Conservation (phyloP, 2,888 invertebrate genomes). For the Apodemia hepburni region DNA sequence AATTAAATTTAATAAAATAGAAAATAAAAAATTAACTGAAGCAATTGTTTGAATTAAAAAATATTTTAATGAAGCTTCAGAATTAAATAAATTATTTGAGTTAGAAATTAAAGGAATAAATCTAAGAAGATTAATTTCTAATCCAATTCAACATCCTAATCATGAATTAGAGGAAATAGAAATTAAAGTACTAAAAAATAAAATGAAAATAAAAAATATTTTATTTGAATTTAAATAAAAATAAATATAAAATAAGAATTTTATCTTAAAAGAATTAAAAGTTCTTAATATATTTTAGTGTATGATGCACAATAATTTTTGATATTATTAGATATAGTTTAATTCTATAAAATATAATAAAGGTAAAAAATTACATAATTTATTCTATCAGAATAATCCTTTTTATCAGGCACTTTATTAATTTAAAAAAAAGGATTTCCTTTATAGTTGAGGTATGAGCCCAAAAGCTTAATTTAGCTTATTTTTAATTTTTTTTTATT, state of each 20-base stretch:
- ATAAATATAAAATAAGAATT: slow-evolving; percentile 16
- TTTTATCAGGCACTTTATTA: slow-evolving; percentile 67
- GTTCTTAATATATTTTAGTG: slow-evolving; percentile 72
- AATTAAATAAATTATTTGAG: slow-evolving; percentile 64
- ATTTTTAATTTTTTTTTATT: slow-evolving; percentile 48
- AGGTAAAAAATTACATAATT: slow-evolving; percentile 63
- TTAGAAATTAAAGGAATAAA: slow-evolving; percentile 79
- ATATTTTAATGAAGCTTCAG: slow-evolving; percentile 81
- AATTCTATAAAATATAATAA: slow-evolving; percentile 83
- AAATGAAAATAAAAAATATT: slow-evolving; percentile 72
- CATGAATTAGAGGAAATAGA: slow-evolving; percentile 60
- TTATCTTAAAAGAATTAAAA: slow-evolving; percentile 47
- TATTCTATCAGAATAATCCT: slow-evolving; percentile 72
- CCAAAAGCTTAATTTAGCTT: slow-evolving; percentile 82
- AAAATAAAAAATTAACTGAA: slow-evolving; percentile 76
- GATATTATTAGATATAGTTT: slow-evolving; percentile 81
- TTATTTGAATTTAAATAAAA: slow-evolving; percentile 59
- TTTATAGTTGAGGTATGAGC: slow-evolving; percentile 82
- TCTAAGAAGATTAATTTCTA: slow-evolving; percentile 82
- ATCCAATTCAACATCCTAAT: slow-evolving; percentile 78
- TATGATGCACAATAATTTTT: slow-evolving; percentile 82
- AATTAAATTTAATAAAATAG: slow-evolving; percentile 58
- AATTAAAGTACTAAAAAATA: slow-evolving; percentile 71
- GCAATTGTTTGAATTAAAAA: slow-evolving; percentile 81
- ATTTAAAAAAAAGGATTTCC: slow-evolving; percentile 64